Base-by-base conservation (phyloP, 2,113 vertebrate species). In the Tympanuchus pallidicinctus region DNA sequence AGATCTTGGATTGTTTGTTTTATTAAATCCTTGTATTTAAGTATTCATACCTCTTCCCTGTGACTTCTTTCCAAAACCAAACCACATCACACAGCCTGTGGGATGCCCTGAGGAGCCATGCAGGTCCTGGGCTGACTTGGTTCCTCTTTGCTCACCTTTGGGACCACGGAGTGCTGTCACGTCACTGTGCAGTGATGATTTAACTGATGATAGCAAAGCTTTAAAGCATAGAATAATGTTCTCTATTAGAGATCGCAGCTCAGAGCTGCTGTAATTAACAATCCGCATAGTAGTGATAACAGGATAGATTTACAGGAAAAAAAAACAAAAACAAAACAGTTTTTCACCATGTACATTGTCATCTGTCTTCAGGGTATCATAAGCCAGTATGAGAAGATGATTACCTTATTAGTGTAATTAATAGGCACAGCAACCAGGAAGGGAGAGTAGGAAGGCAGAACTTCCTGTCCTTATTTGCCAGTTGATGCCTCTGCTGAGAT, bases 201-300 rank as follows among this genome's bases (percentile, higher is more conserved):
- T 50, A 22, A 43, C 36, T 57, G 28, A 32, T 56, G 28, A 28
- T 8, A 19, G 47, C 8, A 13, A 15, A 42, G 45, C 74, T 70
- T 47, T 36, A 67, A 91, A 93, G 40, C 67, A 72, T 19, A 32
- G 64, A 34, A 10, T 56, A 43, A 34, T 70, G 86, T 64, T 54
- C 42, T 95, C 88, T 86, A 80, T 82, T 90, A 36, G 36, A 90
- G n/a, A 43, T 61, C 8, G 70, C 34, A 16, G n/a, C 36, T 63
- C 80, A 57, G 50, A 72, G 76, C 60, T 13, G 11, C 11, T 88
- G 73, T 45, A 54, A n/a, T 59, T n/a, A 77, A 47, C 47, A 76
- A 24, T 30, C 15, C 25, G 15, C 16, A 54, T 2, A 0, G 8
- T 34, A 7, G 36, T 8, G 34, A 28, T 40, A 28, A 42, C 54